Base-by-base conservation (phyloP, 2,113 vertebrate genomes). In the Pipa parva region DNA sequence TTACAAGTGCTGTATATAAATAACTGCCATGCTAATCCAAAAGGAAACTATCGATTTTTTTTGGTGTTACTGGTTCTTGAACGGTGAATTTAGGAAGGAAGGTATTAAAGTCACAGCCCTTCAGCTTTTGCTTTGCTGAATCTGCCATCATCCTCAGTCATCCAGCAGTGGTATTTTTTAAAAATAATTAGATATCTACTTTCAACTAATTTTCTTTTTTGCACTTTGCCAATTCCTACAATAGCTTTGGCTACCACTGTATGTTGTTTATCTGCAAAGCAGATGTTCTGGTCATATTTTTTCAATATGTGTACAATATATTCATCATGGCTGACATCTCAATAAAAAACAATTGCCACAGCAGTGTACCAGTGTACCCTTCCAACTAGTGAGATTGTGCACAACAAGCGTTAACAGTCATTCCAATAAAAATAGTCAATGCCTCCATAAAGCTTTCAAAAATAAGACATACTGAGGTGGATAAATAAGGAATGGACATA, bases 281-380 rank as follows among this genome's bases (percentile, higher is more conserved):
- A 48, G 2, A 1, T 49, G 29, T 58, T 7, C 31, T 12, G 31
- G 31, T 49, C 81, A 80, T 75, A 83, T 82, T 75, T 37, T 73
- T 74, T 85, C 76, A 75, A 81, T 84, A 86, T 84, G 84, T 78
- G 76, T 80, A 84, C 79, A 79, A 81, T 77, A 83, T 77, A 87
- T 82, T 85, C 87, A 88, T 77, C 78, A 76, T 64, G 76, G 77
- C 75, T 59, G 55, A 73, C 76, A 77, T 72, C 75, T 65, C 78
- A 77, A 74, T 71, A 72, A 78, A 76, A 75, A 76, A 80, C 74
- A 78, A n/a, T 15, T 78, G 73, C 21, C 27, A 71, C 50, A 69
- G 63, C 71, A 74, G 73, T 75, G 58, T 82, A n/a, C 72, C 69
- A 78, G 63, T 37, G 63, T 10, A 58, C 63, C 60, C 59, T 55